Conservation (phyloP, 2,888 invertebrate species). For the Mimas tiliae region DNA sequence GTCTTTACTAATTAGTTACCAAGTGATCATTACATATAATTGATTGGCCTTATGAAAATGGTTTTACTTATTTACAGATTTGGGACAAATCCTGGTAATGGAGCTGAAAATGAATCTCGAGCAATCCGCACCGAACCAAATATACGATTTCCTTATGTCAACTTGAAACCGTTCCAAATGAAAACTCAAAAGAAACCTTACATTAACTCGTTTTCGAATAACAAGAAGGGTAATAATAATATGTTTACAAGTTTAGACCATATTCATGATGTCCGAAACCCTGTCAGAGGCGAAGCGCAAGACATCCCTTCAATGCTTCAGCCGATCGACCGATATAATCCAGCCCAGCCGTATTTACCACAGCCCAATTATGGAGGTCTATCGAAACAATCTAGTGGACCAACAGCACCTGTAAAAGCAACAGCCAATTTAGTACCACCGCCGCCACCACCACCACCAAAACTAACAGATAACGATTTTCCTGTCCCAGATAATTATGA, state of each 20-base stretch:
- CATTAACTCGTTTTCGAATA: conserved; percentile 48
- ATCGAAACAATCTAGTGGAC: conserved; percentile 61
- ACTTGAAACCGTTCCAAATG: conserved; percentile 75
- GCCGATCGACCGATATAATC: conserved; percentile 76
- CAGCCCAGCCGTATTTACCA: conserved; percentile 79
- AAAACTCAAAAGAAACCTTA: conserved; percentile 60
- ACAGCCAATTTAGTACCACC: conserved; percentile 69
- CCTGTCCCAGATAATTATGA: conserved; percentile 70
- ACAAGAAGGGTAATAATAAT: conserved; percentile 65
- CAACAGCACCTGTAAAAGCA: conserved; percentile 48
- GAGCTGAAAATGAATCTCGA: conserved; percentile 77
- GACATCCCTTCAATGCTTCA: conserved; percentile 56
- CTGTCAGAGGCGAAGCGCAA: conserved; percentile 76
- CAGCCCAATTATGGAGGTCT: conserved; percentile 62
- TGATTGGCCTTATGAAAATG: conserved; percentile 15
- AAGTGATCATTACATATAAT: background rate
- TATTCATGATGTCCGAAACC: conserved; percentile 65
- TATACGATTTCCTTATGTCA: conserved; percentile 73
- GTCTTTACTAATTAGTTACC: background rate
- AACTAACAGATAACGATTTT: conserved; percentile 60
- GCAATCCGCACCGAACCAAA: conserved; percentile 76
- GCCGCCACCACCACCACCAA: conserved; percentile 64
- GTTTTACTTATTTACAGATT: conserved; percentile 60
- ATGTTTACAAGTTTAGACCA: conserved; percentile 69
- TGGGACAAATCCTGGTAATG: conserved; percentile 67